Evolutionary conservation across 2,113 vertebrate species (phyloP).

Genomic region (Acanthochromis polyacanthus): DNA sequence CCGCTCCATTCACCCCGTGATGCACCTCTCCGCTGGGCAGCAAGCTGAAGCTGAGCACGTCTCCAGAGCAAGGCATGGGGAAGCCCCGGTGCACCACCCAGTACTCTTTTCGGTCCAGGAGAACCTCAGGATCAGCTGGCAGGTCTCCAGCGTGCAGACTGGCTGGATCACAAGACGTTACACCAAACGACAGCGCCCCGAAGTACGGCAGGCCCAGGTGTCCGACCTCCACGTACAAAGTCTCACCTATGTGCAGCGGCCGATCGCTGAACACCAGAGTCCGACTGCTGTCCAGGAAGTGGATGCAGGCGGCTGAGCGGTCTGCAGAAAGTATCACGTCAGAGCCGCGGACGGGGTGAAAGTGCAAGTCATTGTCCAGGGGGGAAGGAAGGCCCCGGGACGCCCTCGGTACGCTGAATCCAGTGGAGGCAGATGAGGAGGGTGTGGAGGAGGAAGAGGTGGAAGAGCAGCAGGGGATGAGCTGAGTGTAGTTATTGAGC

Average conservation of each 20-base stretch:
- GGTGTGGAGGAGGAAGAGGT: constrained; percentile 66
- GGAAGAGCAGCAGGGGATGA: constrained; percentile 90
- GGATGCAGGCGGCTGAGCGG: constrained; percentile 91
- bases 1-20: constrained; percentile 91
- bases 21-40: constrained; percentile 93
- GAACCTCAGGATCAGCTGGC: constrained; percentile 93
- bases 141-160: constrained; percentile 92
- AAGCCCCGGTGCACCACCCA: constrained; percentile 96
- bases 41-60: constrained; percentile 94
- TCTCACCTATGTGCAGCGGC: constrained; percentile 92
- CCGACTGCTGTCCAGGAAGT: constrained; percentile 93
- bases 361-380: constrained; percentile 93
- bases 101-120: constrained; percentile 98
- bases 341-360: constrained; percentile 92
- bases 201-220: constrained; percentile 93
- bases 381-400: constrained; percentile 79
- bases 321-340: constrained; percentile 94
- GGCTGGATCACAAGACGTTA: constrained; percentile 96
- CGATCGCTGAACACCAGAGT: constrained; percentile 96
- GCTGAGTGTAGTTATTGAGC: constrained; percentile 87
- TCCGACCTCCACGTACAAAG: constrained; percentile 93
- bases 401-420: constrained; percentile 64
- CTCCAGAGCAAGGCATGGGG: constrained; percentile 89
- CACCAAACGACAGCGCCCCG: constrained; percentile 92
- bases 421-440: constrained; percentile 75